Evolutionary conservation across 2,113 vertebrate species (phyloP).

Genomic region (Anser brachyrhynchus): DNA sequence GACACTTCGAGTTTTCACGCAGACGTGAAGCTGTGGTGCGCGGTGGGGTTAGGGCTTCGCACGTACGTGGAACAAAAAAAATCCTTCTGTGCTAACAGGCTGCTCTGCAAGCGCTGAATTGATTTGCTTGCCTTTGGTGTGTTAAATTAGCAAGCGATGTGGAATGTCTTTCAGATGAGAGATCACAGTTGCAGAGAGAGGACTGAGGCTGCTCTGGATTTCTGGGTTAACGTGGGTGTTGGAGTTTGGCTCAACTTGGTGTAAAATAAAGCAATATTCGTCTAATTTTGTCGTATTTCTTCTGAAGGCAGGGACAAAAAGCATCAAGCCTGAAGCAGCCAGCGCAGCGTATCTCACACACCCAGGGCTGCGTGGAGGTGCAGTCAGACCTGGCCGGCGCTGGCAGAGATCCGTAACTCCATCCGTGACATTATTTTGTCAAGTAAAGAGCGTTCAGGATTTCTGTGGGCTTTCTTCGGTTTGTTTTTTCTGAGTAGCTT

Average conservation of each 20-base stretch:
- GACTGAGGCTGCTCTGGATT: neutral
- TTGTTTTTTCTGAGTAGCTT: neutral
- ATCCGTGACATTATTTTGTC: neutral
- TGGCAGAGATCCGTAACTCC: neutral
- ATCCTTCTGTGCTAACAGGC: neutral
- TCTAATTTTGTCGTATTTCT: neutral
- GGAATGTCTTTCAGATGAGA: neutral
- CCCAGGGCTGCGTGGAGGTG: neutral
- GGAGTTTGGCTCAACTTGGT: neutral
- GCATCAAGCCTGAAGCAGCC: neutral
- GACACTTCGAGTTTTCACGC: conserved; percentile 31
- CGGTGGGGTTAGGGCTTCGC: neutral
- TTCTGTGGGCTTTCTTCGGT: neutral
- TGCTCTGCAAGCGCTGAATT: neutral
- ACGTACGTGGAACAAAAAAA: neutral
- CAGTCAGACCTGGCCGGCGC: neutral
- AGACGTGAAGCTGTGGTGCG: neutral
- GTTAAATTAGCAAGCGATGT: neutral
- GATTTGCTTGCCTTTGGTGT: neutral
- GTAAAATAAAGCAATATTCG: neutral
- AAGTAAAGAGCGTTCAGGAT: rapidly evolving
- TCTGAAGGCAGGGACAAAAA: neutral
- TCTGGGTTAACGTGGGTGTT: neutral
- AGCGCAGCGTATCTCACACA: neutral
- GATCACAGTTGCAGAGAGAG: neutral